Evolutionary conservation across 2,113 vertebrate genomes (phyloP).

Genomic region (Phoenicopterus ruber): DNA sequence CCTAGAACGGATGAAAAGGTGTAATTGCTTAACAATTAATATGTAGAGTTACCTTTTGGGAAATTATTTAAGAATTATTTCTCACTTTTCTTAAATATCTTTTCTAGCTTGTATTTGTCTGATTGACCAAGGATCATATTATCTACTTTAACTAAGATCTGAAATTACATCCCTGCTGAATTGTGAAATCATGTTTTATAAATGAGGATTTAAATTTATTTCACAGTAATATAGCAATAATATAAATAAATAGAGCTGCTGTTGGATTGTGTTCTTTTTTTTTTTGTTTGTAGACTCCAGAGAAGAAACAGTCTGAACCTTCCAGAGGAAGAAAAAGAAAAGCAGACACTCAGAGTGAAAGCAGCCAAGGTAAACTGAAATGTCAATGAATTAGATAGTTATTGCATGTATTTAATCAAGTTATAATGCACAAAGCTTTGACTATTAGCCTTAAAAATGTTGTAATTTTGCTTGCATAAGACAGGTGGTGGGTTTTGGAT

Average conservation of each 20-base stretch:
- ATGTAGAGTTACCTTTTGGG: background rate
- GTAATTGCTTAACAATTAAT: background rate
- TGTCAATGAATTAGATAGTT: background rate
- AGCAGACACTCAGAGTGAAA: conserved; percentile 95
- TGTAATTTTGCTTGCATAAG: background rate
- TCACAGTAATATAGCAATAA: background rate
- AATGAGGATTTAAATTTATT: conserved; percentile 1
- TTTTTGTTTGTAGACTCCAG: conserved; percentile 85
- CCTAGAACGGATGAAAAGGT: background rate
- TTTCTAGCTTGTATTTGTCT: background rate
- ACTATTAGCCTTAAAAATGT: background rate
- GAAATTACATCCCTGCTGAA: background rate
- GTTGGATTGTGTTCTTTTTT: conserved; percentile 21
- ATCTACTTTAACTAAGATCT: background rate
- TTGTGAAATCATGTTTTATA: background rate
- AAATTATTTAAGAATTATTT: background rate
- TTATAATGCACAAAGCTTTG: background rate
- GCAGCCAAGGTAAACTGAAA: conserved; percentile 89
- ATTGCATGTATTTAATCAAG: background rate
- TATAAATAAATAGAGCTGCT: background rate
- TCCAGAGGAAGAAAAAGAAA: conserved; percentile 96
- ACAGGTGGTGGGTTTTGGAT: background rate
- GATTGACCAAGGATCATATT: background rate
- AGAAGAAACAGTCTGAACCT: conserved; percentile 95
- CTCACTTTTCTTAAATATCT: background rate